These are phyloP conservation scores for Terebella lapidaria DNA, from an alignment of 2,888 invertebrate genomes.

Conservation along the genomic window DNA sequence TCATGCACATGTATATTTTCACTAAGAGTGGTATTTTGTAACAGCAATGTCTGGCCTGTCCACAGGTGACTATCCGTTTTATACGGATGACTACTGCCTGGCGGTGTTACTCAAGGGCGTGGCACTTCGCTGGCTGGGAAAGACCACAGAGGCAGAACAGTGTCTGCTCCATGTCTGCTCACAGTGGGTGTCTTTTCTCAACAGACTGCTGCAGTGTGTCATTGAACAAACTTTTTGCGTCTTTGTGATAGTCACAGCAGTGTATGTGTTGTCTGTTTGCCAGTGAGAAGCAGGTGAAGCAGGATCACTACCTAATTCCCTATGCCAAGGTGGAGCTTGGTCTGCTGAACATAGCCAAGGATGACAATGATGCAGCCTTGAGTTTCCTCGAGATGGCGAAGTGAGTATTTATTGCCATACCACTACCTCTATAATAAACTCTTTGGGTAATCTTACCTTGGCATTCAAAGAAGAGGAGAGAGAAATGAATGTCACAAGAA, in stretches of 20 bases:
- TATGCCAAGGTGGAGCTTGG: slow-evolving; percentile 83
- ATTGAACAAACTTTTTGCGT: background rate
- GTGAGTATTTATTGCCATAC: no score
- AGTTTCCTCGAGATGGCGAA: slow-evolving; percentile 75
- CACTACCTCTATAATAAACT: no score
- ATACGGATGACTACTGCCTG: slow-evolving; percentile 60
- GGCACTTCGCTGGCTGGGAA: slow-evolving; percentile 73
- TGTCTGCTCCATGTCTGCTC: slow-evolving; percentile 56
- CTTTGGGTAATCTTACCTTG: no score
- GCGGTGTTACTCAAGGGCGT: slow-evolving; percentile 76
- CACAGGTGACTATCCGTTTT: slow-evolving; percentile 26
- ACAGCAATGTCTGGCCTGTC: no score
- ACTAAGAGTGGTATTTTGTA: no score
- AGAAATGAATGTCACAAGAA: no score
- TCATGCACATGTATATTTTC: no score
- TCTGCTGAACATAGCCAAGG: slow-evolving; percentile 69
- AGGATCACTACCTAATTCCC: slow-evolving; percentile 79
- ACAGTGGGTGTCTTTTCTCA: background rate
- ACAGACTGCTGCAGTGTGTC: no score
- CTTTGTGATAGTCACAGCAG: background rate
- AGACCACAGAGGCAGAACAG: slow-evolving; percentile 72
- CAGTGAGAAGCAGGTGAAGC: slow-evolving; percentile 62
- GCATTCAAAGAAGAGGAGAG: no score
- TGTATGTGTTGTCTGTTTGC: slow-evolving; percentile 12
- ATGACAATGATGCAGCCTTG: slow-evolving; percentile 65